A percentile compares a stretch with the other conserved stretches of the same genome.
Evolutionary conservation across 2,888 invertebrate species (phyloP).

Genomic region (Phlogophora meticulosa): DNA sequence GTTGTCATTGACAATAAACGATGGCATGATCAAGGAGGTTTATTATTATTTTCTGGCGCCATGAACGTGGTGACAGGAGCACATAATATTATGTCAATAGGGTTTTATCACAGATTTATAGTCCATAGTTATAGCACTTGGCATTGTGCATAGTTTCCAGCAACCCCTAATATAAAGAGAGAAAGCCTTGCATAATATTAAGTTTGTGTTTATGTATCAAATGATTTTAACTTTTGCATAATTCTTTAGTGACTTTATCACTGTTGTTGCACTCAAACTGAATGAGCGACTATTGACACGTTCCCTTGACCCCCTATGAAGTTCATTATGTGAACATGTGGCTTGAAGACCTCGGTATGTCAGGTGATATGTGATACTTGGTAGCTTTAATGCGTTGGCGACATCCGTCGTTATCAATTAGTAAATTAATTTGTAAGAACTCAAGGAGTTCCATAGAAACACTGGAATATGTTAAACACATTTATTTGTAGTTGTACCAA

Average conservation of each 20-base stretch:
- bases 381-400: no score
- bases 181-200: neutral
- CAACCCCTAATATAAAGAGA: no score
- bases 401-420: conserved; percentile 18
- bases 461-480: conserved; percentile 6
- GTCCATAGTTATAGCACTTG: no score
- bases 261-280: neutral
- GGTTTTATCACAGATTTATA: no score
- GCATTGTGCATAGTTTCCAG: neutral
- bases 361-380: conserved; percentile 27
- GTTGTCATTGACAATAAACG: neutral
- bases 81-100: no score
- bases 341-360: conserved; percentile 10
- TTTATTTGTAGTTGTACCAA: conserved; percentile 36
- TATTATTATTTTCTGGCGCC: neutral
- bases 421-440: conserved; percentile 7
- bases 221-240: neutral
- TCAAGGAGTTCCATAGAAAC: conserved; percentile 12
- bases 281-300: conserved; percentile 8
- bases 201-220: neutral
- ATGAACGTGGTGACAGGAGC: neutral
- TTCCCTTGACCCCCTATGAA: conserved; percentile 21
- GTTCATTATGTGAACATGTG: conserved; percentile 3
- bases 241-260: neutral
- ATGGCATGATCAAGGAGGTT: conserved; percentile 15